These are phyloP conservation scores for Luehdorfia chinensis DNA, from an alignment of 1,140 invertebrate species.

Conservation along the genomic window DNA sequence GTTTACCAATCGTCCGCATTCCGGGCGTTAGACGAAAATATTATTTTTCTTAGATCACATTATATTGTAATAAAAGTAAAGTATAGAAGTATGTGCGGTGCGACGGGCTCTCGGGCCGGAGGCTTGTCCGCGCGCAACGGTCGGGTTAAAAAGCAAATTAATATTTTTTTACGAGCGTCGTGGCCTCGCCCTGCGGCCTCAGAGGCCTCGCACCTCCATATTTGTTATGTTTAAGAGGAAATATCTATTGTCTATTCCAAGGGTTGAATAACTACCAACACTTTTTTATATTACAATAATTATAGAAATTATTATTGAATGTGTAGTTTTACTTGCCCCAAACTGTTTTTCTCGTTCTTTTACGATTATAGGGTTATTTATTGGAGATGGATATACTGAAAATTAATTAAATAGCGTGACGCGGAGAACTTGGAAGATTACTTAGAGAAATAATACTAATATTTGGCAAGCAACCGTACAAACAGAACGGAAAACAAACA, in stretches of 20 bases:
- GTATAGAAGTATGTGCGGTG: slow-evolving; percentile 47
- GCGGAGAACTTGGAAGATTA: too few species aligned
- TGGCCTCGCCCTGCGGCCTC: slow-evolving; percentile 20
- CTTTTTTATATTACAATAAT: slow-evolving; percentile 78
- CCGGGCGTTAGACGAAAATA: slow-evolving; percentile 72
- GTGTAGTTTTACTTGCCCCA: too few species aligned
- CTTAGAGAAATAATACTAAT: too few species aligned
- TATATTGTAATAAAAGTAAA: slow-evolving; percentile 73
- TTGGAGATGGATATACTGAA: too few species aligned
- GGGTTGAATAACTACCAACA: slow-evolving; percentile 75
- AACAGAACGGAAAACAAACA: too few species aligned
- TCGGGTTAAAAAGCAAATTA: slow-evolving; percentile 47
- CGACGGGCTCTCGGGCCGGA: slow-evolving; percentile 20
- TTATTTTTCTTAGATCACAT: slow-evolving; percentile 77
- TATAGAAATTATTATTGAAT: slow-evolving; percentile 77
- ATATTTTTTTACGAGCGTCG: slow-evolving; percentile 68
- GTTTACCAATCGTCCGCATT: slow-evolving; percentile 61
- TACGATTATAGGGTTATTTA: too few species aligned
- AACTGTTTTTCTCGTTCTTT: too few species aligned
- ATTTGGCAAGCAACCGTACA: too few species aligned
- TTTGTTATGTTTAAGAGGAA: slow-evolving; percentile 77
- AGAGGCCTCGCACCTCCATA: slow-evolving; percentile 33
- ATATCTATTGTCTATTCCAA: slow-evolving; percentile 76
- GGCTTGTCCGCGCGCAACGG: too few species aligned
- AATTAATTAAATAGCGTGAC: too few species aligned